phyloP scores from a whole-genome alignment of 1,140 invertebrate species.

The Galleria mellonella region DNA sequence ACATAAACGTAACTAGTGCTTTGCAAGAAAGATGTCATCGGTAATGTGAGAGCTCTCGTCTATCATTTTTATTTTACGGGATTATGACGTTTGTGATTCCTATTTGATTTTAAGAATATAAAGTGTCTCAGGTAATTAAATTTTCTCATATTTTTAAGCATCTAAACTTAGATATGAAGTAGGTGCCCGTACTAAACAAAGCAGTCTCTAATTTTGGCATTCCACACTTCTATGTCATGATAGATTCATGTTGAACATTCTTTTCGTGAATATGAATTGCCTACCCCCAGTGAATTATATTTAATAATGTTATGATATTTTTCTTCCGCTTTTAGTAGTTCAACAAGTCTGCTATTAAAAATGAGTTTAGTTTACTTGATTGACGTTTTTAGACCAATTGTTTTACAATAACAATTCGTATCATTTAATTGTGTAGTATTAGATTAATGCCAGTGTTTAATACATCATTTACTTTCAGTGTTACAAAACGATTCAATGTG shows the following conservation, averaged over 20 bases:
- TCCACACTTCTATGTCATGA: constrained; percentile 57
- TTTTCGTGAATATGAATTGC: constrained; percentile 17
- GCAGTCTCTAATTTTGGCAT: constrained; percentile 67
- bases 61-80: constrained; percentile 63
- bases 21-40: constrained; percentile 63
- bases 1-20: constrained; percentile 35
- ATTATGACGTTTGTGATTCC: constrained; percentile 61
- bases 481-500: background rate
- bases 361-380: too few relatives aligned
- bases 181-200: constrained; percentile 32
- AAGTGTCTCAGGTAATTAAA: constrained; percentile 45
- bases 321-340: too few relatives aligned
- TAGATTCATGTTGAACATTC: constrained; percentile 52
- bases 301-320: background rate
- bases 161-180: background rate
- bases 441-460: too few relatives aligned
- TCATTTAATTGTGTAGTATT: too few relatives aligned
- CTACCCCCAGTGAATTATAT: background rate
- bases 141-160: constrained; percentile 1
- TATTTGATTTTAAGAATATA: constrained; percentile 47
- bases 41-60: constrained; percentile 67
- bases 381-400: too few relatives aligned
- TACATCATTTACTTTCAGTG: background rate
- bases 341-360: too few relatives aligned
- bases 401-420: too few relatives aligned